Conservation (phyloP, 2,113 vertebrate genomes). For the Ariopsis seemanni region DNA sequence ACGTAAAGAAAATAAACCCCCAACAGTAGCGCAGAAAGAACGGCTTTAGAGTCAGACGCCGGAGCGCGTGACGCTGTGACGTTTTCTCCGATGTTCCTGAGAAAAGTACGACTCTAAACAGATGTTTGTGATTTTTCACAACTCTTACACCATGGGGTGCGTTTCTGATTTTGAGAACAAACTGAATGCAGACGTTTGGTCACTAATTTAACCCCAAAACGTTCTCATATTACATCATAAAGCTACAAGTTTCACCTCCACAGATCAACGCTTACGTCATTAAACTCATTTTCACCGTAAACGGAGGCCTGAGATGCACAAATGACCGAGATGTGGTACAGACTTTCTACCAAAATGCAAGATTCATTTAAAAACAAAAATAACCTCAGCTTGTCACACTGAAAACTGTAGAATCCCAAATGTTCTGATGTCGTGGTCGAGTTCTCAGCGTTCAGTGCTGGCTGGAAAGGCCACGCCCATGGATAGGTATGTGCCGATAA, state of each 20-base stretch:
- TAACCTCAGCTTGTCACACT: background rate
- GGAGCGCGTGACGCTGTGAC: background rate
- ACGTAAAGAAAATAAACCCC: constrained; percentile 48
- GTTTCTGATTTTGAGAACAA: background rate
- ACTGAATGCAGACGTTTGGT: background rate
- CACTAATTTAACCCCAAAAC: background rate
- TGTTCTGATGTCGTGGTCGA: background rate
- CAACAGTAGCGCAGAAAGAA: constrained; percentile 49
- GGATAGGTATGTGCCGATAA: background rate
- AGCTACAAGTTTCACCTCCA: background rate
- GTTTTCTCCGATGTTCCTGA: background rate
- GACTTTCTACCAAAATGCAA: no score
- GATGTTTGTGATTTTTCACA: background rate
- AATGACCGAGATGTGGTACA: background rate
- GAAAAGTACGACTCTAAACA: background rate
- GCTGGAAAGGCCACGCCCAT: background rate
- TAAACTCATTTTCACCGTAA: background rate
- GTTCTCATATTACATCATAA: background rate
- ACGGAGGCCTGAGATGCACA: background rate
- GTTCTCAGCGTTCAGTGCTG: background rate
- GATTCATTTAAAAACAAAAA: background rate
- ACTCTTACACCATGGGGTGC: background rate
- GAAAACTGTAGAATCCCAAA: background rate
- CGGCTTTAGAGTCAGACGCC: background rate
- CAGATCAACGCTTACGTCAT: background rate